A percentile compares a stretch with the other conserved stretches of the same genome.
Evolutionary conservation across 37 sponge, comb jelly and placozoan species (phyloP).

Genomic region (Haliclona indistincta): DNA sequence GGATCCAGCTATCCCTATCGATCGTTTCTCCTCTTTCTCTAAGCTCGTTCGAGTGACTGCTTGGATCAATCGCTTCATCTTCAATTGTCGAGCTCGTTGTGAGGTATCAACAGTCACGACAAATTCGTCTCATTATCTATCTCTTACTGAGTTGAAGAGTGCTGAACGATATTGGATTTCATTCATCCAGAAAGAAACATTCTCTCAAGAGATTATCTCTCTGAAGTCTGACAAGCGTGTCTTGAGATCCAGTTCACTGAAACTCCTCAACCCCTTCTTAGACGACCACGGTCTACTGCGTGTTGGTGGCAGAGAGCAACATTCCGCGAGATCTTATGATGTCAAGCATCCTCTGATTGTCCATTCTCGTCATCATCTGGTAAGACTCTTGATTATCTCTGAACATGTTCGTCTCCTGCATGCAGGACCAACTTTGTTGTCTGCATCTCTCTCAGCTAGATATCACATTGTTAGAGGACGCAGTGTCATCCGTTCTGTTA

Average conservation of each 20-base stretch:
- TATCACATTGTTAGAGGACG: conserved; percentile 41
- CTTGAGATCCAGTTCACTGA: conserved; percentile 8
- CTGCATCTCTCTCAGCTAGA: conserved; percentile 10
- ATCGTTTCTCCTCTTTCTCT: no score
- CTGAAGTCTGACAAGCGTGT: no score
- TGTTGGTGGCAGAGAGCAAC: conserved; percentile 30
- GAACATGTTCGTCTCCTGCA: conserved; percentile 35
- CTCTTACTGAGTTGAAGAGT: no score
- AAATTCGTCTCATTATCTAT: no score
- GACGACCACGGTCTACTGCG: conserved; percentile 30
- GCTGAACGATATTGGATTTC: no score
- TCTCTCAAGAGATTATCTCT: no score
- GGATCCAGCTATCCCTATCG: no score
- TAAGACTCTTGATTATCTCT: conserved; percentile 14
- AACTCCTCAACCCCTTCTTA: conserved; percentile 30
- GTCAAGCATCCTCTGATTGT: conserved; percentile 31
- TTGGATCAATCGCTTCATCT: no score
- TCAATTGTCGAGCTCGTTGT: no score
- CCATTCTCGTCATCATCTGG: conserved; percentile 26
- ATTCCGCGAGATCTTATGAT: conserved; percentile 17
- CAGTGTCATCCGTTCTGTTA: conserved; percentile 23
- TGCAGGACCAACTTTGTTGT: conserved; percentile 23
- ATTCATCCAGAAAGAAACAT: no score
- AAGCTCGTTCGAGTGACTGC: no score
- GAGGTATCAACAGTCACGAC: no score